Conservation (phyloP, 2,113 vertebrate genomes). For the Trichomycterus rosablanca region DNA sequence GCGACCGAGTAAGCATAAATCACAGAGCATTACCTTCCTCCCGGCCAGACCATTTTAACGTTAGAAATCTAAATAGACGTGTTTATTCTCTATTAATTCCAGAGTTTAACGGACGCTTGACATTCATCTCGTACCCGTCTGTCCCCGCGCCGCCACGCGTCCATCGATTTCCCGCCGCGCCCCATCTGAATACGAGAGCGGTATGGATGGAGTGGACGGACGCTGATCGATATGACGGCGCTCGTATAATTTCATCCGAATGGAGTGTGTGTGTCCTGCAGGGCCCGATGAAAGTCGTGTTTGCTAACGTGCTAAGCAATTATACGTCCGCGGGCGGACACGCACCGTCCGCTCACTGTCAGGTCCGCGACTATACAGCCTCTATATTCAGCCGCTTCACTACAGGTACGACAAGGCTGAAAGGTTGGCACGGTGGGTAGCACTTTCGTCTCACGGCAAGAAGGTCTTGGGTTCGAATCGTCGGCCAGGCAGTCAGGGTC, state of each 20-base stretch:
- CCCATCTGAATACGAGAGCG: conserved; percentile 5
- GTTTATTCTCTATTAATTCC: conserved; percentile 26
- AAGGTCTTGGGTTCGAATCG: too few species aligned
- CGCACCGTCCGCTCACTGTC: too few species aligned
- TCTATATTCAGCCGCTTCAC: too few species aligned
- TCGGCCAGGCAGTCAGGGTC: too few species aligned
- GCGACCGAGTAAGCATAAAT: neutral
- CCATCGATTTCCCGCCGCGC: conserved; percentile 31
- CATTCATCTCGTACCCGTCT: conserved; percentile 16
- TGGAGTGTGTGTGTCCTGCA: neutral
- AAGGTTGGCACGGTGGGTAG: too few species aligned
- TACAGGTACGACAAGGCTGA: too few species aligned
- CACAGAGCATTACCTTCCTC: neutral
- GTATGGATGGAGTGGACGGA: conserved; percentile 3
- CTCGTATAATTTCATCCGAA: neutral
- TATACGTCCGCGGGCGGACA: too few species aligned
- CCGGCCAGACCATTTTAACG: neutral
- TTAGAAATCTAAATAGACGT: conserved; percentile 5
- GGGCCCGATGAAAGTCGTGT: neutral
- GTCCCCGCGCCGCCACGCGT: conserved; percentile 15
- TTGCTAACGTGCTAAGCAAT: too few species aligned
- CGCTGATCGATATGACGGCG: conserved; percentile 9
- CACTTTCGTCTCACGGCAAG: too few species aligned
- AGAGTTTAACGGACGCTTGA: conserved; percentile 14
- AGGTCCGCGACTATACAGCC: too few species aligned